Percentiles rank a stretch among this genome's conserved stretches.
These are phyloP conservation scores for Orthonychiurus folsomi DNA, from an alignment of 2,888 invertebrate genomes.

Conservation along the genomic window DNA sequence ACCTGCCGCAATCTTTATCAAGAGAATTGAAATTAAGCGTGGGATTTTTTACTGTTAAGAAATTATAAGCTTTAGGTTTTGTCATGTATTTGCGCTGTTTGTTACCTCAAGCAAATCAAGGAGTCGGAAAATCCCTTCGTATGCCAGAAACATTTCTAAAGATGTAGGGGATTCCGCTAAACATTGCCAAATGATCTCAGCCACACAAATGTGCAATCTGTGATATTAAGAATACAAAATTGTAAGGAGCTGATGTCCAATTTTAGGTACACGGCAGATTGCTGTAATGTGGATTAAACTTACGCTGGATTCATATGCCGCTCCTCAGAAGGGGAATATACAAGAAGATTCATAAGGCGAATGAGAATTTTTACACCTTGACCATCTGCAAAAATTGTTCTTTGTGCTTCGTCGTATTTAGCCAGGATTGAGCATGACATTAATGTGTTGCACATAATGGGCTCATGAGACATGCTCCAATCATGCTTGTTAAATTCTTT, in stretches of 20 bases:
- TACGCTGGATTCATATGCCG: constrained; percentile 34
- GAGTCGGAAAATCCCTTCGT: constrained; percentile 33
- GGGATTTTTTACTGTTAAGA: too few relatives aligned
- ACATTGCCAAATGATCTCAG: constrained; percentile 30
- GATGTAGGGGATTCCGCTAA: constrained; percentile 26
- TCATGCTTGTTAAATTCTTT: constrained; percentile 17
- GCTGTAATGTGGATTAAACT: constrained; percentile 9
- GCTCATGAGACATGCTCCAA: constrained; percentile 23
- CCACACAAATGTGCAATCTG: constrained; percentile 30
- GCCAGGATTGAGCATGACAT: constrained; percentile 26
- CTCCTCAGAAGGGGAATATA: constrained; percentile 21
- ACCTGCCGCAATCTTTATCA: background rate
- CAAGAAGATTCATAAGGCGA: constrained; percentile 24
- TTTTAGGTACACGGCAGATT: too few relatives aligned
- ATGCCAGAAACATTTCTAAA: constrained; percentile 28
- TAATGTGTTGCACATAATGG: constrained; percentile 21
- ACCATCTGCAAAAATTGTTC: constrained; percentile 20
- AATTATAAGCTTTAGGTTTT: background rate
- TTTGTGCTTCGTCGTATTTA: constrained; percentile 21
- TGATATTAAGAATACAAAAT: background rate
- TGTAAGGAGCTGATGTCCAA: background rate
- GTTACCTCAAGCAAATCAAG: constrained; percentile 35
- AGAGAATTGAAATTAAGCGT: background rate
- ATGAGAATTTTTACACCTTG: constrained; percentile 31
- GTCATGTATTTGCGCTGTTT: too few relatives aligned